phyloP scores from a whole-genome alignment of 2,113 vertebrate genomes.

The Epinephelus fuscoguttatus region DNA sequence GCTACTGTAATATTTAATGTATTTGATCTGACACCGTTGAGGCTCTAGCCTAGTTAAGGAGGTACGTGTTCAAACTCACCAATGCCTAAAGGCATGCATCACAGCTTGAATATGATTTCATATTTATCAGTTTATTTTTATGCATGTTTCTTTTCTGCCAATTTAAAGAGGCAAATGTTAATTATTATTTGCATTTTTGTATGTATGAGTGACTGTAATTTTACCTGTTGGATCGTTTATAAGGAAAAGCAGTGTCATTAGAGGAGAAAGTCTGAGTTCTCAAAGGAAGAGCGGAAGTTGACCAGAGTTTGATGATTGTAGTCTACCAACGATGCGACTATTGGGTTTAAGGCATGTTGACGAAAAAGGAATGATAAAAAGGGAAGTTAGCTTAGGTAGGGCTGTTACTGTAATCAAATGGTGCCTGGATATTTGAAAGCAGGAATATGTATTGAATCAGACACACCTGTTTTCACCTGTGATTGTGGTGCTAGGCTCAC shows the following conservation, averaged over 20 bases:
- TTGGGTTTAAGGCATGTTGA: constrained; percentile 19
- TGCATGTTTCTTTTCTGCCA: constrained; percentile 74
- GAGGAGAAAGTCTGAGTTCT: neutral
- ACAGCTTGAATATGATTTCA: constrained; percentile 58
- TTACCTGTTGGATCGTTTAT: constrained; percentile 18
- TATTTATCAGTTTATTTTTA: constrained; percentile 83
- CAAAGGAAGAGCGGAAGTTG: constrained; percentile 7
- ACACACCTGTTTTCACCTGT: constrained; percentile 22
- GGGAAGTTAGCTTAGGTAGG: constrained; percentile 47
- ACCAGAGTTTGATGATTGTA: constrained; percentile 2
- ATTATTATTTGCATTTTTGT: constrained; percentile 15
- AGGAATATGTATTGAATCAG: constrained; percentile 5
- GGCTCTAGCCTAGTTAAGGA: constrained; percentile 37
- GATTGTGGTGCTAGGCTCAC: constrained; percentile 56
- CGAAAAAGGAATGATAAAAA: constrained; percentile 59
- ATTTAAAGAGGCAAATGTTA: constrained; percentile 36
- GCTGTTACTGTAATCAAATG: constrained; percentile 6
- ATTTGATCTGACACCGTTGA: constrained; percentile 59
- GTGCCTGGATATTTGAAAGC: constrained; percentile 42
- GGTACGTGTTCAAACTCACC: constrained; percentile 47
- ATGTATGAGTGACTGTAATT: constrained; percentile 26
- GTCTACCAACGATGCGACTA: neutral
- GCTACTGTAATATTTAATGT: constrained; percentile 82
- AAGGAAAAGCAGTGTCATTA: neutral
- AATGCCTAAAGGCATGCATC: constrained; percentile 55